Evolutionary conservation across 1,140 invertebrate genomes (phyloP), one percentile per base, ranked within the genome.

Genomic region (Drosophila nasuta): DNA sequence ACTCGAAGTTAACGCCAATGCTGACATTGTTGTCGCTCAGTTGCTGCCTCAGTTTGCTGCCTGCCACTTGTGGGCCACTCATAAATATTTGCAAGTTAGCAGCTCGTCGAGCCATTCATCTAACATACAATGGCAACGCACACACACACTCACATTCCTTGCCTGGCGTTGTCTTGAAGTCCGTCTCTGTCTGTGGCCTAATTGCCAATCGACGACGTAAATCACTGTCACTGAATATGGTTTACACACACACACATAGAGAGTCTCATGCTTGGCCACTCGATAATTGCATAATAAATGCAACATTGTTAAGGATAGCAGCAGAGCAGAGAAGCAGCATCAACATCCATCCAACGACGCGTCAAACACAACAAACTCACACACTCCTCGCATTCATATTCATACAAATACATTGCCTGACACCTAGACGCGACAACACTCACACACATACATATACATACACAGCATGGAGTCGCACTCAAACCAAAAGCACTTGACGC

Each of bases 211-310:
- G 85, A 86, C 81, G 81, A 71, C 85, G 85, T 89, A 89, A 89
- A 89, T 89, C 85, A 89, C 85, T 89, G 85, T 89, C 85, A 88
- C 60, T 63, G 68, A 65, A 77, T 25, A 25, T 62, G 64, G 49
- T 48, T 52, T 63, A 65, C 41, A 54, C 54, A 62, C 74, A 43
- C 48, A 73, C 57, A 65, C 62, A 63, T 45, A 46, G 28, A 38
- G 38, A 60, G 25, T 10, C 38, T 41, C 54, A 64, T 43, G 62
- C 63, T 70, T 72, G 68, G 75, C 83, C 85, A 89, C 85, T 89
- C 83, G 85, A 89, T 89, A 89, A 89, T 89, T 89, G 85, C 85
- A 89, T 89, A 89, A 89, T 89, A 90, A 89, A 89, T 89, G 85
- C 85, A 89, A 85, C 78, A 89, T 81, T 89, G 78, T 75, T 65